Evolutionary conservation across 2,888 invertebrate genomes (phyloP), one percentile per base, ranked within the genome.

Genomic region (Lycophotia porphyrea): DNA sequence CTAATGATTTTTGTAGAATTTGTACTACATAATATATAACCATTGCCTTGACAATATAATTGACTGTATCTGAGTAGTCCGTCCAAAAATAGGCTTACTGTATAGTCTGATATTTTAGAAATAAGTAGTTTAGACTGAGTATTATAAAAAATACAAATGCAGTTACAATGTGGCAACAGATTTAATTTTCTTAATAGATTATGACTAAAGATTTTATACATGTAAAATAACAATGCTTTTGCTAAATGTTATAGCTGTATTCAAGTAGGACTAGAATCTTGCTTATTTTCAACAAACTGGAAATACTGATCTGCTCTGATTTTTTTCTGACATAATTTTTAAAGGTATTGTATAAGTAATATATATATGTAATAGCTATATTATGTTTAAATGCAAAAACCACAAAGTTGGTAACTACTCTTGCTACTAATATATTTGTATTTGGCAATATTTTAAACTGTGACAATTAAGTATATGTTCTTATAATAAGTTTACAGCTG

Each of bases 41-140:
- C 0, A 36, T 66, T 63, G 67, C 55, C 18, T 71, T 64, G 60
- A 47, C n/a, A 68, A 52, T 64, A 31, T 44, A 58, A 60, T 31
- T 71, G 49, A 39, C 47, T 79, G 34, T 49, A 73, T 52, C 24
- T 69, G 27, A 39, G 44, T 84, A 42, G 34, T 70, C 81, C 80
- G 80, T 81, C 81, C 81, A 80, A 80, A 34, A 47, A 67, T 55
- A 80, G 13, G 39, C 47, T 73, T 34, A 52, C 9, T 60, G 18
- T 52, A 73, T 66, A 66, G 7, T 47, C 66, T 34, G 8, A 61
- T 81, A 61, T 31, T 66, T 18, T 61, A 78, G 81, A 5, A 61
- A 9, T 70, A 78, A 39, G 27, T 75, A 81, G 47, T 47, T 61
- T 78, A 74, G 44, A 61, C 27, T 66, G 36, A 80, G 49, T 61